Evolutionary conservation across 2,797 vertebrate genomes (phyloP).

Genomic region (Poeciliopsis presidionis): DNA sequence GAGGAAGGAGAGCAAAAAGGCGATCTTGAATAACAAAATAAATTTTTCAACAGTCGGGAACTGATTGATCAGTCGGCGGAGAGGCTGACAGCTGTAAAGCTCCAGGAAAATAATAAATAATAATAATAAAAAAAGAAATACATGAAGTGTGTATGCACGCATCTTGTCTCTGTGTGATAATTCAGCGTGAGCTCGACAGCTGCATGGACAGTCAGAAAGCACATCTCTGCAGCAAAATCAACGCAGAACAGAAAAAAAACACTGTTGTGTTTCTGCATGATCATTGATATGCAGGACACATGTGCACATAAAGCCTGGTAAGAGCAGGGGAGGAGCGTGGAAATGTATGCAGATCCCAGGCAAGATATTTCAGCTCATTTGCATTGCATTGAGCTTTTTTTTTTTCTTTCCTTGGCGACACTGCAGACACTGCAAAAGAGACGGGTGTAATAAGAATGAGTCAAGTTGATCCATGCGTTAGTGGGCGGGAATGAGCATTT

Average conservation of each 20-base stretch:
- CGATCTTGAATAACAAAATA: conserved; percentile 65
- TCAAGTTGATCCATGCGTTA: conserved; percentile 60
- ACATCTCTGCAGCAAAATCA: conserved; percentile 44
- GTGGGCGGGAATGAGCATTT: conserved; percentile 63
- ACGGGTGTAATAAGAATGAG: conserved; percentile 61
- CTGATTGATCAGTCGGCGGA: conserved; percentile 66
- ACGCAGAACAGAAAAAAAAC: conserved; percentile 27
- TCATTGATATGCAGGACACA: conserved; percentile 45
- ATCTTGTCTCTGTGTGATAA: conserved; percentile 36
- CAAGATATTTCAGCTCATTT: conserved; percentile 37
- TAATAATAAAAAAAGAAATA: conserved; percentile 25
- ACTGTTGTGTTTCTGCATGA: conserved; percentile 3
- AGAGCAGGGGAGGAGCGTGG: conserved; percentile 9
- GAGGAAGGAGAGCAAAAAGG: background rate
- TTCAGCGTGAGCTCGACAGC: conserved; percentile 19
- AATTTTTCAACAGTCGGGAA: conserved; percentile 62
- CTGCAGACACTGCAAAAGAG: conserved; percentile 41
- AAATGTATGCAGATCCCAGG: conserved; percentile 19
- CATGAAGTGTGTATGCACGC: conserved; percentile 21
- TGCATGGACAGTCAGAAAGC: conserved; percentile 23
- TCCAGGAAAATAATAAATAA: background rate
- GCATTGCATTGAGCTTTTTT: conserved; percentile 25
- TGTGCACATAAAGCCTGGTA: conserved; percentile 8
- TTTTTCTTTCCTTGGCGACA: conserved; percentile 6
- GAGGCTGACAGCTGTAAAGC: conserved; percentile 55